Percentiles rank a stretch among this genome's conserved stretches.
These are phyloP conservation scores for Epinotia bilunana DNA, from an alignment of 2,888 invertebrate species.

Conservation along the genomic window DNA sequence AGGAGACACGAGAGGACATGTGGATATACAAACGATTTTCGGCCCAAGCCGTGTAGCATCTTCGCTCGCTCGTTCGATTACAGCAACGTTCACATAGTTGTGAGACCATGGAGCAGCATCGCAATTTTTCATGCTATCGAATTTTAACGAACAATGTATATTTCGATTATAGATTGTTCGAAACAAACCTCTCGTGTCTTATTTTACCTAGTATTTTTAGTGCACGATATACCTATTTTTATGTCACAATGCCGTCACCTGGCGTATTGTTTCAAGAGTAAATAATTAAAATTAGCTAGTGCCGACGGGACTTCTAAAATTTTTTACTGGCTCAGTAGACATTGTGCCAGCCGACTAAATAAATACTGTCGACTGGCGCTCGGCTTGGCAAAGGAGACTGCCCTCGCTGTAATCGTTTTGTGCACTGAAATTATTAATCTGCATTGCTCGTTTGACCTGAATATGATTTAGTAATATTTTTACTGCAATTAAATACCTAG, in stretches of 20 bases:
- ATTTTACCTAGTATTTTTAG: not conserved
- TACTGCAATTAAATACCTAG: too few relatives aligned
- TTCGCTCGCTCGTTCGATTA: too few relatives aligned
- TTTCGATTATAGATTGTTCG: not conserved
- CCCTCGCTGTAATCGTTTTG: conserved; percentile 24
- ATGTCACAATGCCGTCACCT: conserved; percentile 21
- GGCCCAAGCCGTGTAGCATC: too few relatives aligned
- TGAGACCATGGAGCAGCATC: not conserved
- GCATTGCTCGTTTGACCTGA: conserved; percentile 2
- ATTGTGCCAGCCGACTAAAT: conserved; percentile 38
- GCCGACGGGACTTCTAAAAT: conserved; percentile 28
- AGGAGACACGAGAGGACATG: too few relatives aligned
- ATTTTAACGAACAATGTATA: not conserved
- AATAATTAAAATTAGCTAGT: conserved; percentile 44
- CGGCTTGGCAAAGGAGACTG: conserved; percentile 40
- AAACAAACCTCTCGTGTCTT: not conserved
- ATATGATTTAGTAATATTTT: not conserved
- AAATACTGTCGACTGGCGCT: conserved; percentile 33
- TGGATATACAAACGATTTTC: too few relatives aligned
- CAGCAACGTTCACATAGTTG: not conserved
- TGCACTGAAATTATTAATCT: conserved; percentile 29
- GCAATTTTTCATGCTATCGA: not conserved
- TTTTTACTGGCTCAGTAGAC: conserved; percentile 24
- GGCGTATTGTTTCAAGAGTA: conserved; percentile 28
- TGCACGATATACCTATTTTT: conserved; percentile 15